Evolutionary conservation across 2,888 invertebrate species (phyloP), one percentile per base, ranked within the genome.

Genomic region (Podabrus alpinus): DNA sequence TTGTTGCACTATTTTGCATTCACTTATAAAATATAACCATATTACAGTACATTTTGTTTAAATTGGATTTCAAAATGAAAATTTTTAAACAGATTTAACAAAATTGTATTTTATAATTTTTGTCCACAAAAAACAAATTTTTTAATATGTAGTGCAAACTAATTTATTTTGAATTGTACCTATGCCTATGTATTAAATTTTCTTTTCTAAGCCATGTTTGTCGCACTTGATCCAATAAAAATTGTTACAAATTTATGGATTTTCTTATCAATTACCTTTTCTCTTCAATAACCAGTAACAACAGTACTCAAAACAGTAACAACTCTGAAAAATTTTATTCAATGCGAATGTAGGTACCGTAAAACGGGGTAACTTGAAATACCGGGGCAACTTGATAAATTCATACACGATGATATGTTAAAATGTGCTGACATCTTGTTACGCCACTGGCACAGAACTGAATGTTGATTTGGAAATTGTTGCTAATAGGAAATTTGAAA

Each of bases 141-240:
- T 45, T 45, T 45, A 45, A 45, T 45, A 45, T 45, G 45, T 45
- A 45, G 45, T 9, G 45, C 45, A n/a, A n/a, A 45, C 45, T 45
- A 45, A 45, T 45, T 45, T 45, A n/a, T 45, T 64, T 61, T 64
- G n/a, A 64, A 19, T 64, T 19, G 11, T n/a, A 9, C 21, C n/a
- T 64, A 21, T 64, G 21, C 19, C 17, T 64, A 19, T 45, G 45
- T 62, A n/a, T 71, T 71, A 66, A 71, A 21, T 71, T 45, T 71
- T 21, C 21, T 66, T 66, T 71, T 71, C 24, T 66, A 66, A 71
- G 66, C 21, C 59, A 71, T 71, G 71, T 71, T 71, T 66, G 24
- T 17, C 64, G 61, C 15, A 71, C 45, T 71, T 71, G 64, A 71
- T 71, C 62, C 29, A 71, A 71, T 71, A 66, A 71, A 71, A 45